Evolutionary conservation across 2,113 vertebrate species (phyloP).

Genomic region (Thamnophis sirtalis): DNA sequence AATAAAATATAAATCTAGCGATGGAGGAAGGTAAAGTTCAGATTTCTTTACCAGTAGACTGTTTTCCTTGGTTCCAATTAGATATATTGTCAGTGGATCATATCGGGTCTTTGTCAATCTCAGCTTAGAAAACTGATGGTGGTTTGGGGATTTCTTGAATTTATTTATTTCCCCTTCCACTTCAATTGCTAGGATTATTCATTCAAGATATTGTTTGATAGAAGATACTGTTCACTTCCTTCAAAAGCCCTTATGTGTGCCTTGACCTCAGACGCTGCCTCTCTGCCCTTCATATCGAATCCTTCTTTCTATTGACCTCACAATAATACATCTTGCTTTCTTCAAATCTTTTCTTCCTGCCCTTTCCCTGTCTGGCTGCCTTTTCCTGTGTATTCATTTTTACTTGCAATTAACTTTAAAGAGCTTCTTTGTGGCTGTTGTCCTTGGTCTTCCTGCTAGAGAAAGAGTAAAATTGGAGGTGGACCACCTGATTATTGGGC

Average conservation of each 20-base stretch:
- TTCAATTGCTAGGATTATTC: neutral
- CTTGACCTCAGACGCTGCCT: neutral
- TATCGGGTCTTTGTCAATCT: neutral
- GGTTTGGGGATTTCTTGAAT: neutral
- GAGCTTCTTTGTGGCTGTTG: neutral
- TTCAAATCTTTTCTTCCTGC: neutral
- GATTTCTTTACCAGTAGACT: neutral
- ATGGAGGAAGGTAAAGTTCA: neutral
- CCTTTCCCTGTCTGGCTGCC: neutral
- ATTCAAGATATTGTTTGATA: neutral
- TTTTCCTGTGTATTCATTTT: neutral
- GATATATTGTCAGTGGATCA: neutral
- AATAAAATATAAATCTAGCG: neutral
- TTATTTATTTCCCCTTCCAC: neutral
- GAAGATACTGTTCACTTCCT: neutral
- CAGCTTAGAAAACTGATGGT: neutral
- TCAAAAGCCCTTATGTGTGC: neutral
- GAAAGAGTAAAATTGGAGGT: neutral
- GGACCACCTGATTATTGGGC: neutral
- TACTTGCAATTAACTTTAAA: neutral
- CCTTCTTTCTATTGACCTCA: conserved; percentile 6
- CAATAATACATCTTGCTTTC: neutral
- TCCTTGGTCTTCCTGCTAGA: neutral
- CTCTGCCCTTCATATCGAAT: neutral
- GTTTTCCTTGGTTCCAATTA: neutral